phyloP scores from a whole-genome alignment of 2,888 invertebrate genomes.

The Apeira syringaria region DNA sequence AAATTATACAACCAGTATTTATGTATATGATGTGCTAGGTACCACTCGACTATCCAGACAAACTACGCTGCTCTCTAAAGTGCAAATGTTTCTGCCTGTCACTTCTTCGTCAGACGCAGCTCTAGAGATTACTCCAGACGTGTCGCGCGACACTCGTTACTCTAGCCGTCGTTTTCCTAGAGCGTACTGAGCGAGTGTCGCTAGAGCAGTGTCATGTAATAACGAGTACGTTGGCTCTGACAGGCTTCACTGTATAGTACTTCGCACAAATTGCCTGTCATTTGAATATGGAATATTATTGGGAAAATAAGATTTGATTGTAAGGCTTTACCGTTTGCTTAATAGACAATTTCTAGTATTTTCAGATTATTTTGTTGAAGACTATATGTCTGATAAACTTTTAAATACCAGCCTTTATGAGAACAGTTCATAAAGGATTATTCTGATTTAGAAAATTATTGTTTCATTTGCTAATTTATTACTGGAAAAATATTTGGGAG shows the following conservation, averaged over 20 bases:
- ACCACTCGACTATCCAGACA: neutral
- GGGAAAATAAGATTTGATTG: neutral
- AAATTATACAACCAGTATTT: no score
- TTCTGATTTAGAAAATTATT: no score
- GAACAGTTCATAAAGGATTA: no score
- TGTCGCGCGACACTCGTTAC: constrained; percentile 2
- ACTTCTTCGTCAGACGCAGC: constrained; percentile 8
- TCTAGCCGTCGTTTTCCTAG: neutral
- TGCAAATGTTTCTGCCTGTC: constrained; percentile 1
- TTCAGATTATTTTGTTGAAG: no score
- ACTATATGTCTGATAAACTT: no score
- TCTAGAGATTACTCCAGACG: constrained; percentile 15
- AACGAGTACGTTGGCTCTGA: constrained; percentile 4
- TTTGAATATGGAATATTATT: constrained; percentile 1
- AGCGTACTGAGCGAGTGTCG: neutral
- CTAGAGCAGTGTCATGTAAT: constrained; percentile 4
- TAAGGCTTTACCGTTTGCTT: no score
- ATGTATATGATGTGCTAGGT: no score
- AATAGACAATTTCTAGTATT: no score
- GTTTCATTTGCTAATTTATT: no score
- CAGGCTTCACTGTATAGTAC: constrained; percentile 1
- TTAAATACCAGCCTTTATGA: no score
- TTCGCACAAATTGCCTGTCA: constrained; percentile 10
- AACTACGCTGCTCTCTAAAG: neutral
- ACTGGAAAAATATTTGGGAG: no score